A percentile compares a stretch with the other conserved stretches of the same genome.
These are phyloP conservation scores for Hirundichthys speculiger DNA, from an alignment of 2,113 vertebrate genomes.

Conservation along the genomic window DNA sequence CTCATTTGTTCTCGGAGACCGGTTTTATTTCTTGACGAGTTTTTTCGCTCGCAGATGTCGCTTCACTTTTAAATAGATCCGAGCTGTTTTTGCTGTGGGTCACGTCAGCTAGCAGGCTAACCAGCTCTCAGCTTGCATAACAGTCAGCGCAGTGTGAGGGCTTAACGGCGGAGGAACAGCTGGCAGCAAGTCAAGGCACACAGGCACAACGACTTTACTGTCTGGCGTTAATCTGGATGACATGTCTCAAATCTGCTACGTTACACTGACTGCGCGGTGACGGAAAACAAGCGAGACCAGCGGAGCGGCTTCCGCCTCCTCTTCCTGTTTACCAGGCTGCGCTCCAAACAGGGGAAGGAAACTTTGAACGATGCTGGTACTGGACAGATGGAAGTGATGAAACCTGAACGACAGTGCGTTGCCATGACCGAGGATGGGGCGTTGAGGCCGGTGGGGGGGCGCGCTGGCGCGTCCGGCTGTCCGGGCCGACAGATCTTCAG, in stretches of 20 bases:
- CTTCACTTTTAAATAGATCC: no score
- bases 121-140: conserved; percentile 22
- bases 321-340: not conserved
- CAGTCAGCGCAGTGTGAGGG: not conserved
- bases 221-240: not conserved
- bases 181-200: not conserved
- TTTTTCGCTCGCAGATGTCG: no score
- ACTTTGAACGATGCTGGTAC: not conserved
- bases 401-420: conserved; percentile 32
- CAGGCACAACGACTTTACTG: no score
- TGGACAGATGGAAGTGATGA: conserved; percentile 30
- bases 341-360: not conserved
- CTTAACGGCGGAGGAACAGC: not conserved
- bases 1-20: not conserved
- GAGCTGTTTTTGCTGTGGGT: not conserved
- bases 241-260: not conserved
- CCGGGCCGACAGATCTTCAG: conserved; percentile 84
- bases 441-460: conserved; percentile 66
- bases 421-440: conserved; percentile 87
- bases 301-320: not conserved
- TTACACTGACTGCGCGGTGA: no score
- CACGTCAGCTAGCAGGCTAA: conserved; percentile 22
- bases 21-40: not conserved
- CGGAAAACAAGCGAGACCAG: no score
- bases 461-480: conserved; percentile 63